These are phyloP conservation scores for Cetonia aurata DNA, from an alignment of 2,888 invertebrate genomes.

Conservation along the genomic window DNA sequence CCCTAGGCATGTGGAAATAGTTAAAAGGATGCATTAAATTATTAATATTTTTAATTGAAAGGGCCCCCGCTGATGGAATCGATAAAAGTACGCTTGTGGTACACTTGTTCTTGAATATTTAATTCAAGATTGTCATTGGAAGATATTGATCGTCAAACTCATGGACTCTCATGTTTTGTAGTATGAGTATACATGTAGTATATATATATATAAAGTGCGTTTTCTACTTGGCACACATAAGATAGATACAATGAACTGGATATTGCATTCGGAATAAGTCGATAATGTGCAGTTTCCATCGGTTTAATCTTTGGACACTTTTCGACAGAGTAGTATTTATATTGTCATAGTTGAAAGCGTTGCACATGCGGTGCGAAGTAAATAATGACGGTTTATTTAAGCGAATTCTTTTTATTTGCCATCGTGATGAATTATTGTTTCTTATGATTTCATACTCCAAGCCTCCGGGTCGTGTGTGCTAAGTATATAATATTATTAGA, in stretches of 20 bases:
- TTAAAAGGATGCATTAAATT: constrained; percentile 4
- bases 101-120: constrained; percentile 28
- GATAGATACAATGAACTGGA: no score
- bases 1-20: no score
- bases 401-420: no score
- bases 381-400: no score
- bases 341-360: no score
- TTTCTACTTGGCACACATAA: no score
- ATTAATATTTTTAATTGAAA: constrained; percentile 33
- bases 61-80: constrained; percentile 26
- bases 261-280: no score
- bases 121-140: constrained; percentile 33
- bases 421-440: not conserved
- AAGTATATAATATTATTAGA: not conserved
- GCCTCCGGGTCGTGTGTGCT: not conserved
- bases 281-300: no score
- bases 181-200: constrained; percentile 20
- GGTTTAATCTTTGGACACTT: no score
- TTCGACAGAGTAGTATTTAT: no score
- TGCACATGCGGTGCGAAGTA: no score
- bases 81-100: constrained; percentile 19
- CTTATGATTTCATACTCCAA: constrained; percentile 10
- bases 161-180: not conserved
- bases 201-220: not conserved
- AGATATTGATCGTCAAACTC: constrained; percentile 16